Evolutionary conservation across 2,113 vertebrate species (phyloP).

Genomic region (Hucho hucho): DNA sequence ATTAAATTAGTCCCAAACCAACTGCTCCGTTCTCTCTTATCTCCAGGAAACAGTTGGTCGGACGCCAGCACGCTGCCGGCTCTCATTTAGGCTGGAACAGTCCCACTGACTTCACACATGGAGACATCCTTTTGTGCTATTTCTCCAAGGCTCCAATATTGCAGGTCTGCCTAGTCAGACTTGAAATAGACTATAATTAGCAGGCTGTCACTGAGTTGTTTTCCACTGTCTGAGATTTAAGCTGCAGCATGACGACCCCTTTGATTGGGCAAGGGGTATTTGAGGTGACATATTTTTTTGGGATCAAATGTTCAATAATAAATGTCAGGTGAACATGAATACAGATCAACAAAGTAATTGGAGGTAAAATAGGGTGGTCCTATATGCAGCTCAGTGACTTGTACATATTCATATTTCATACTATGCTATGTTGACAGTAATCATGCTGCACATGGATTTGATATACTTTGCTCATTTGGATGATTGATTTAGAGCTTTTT

Average conservation of each 20-base stretch:
- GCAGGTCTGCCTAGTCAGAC: conserved; percentile 53
- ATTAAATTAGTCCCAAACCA: conserved; percentile 61
- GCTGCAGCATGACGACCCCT: conserved; percentile 9
- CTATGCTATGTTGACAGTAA: background rate
- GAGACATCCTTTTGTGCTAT: conserved; percentile 53
- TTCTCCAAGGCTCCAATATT: conserved; percentile 53
- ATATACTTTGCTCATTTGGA: conserved; percentile 21
- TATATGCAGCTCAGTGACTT: background rate
- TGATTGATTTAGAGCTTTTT: conserved; percentile 22
- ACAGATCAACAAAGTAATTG: background rate
- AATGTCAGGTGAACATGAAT: background rate
- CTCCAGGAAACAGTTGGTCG: conserved; percentile 69
- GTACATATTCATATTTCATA: background rate
- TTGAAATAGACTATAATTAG: conserved; percentile 64
- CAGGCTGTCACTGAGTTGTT: conserved; percentile 50
- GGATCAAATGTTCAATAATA: background rate
- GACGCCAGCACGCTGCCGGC: conserved; percentile 59
- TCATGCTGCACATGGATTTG: background rate
- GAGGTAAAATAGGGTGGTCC: background rate
- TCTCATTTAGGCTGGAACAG: conserved; percentile 48
- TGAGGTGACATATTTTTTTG: background rate
- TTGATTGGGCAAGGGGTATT: conserved; percentile 38
- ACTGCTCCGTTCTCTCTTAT: conserved; percentile 62
- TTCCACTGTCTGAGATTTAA: conserved; percentile 38
- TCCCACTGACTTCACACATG: conserved; percentile 60